phyloP scores from a whole-genome alignment of 1,140 invertebrate species.

The Sitobion miscanthi region DNA sequence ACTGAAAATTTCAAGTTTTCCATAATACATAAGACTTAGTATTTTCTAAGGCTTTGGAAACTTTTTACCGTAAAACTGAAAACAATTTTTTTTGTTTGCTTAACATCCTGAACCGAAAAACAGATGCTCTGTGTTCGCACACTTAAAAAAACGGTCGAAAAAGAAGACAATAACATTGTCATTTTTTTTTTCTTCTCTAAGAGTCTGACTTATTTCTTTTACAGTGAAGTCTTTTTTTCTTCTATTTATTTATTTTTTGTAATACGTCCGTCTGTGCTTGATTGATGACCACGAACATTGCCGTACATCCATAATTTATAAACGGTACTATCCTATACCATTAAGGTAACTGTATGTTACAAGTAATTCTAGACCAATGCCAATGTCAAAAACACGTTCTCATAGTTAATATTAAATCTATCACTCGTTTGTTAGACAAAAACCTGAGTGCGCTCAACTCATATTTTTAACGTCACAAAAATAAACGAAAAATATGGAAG shows the following conservation, averaged over 20 bases:
- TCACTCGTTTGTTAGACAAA: background rate
- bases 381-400: conserved; percentile 18
- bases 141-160: background rate
- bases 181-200: background rate
- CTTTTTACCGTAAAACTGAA: conserved; percentile 3
- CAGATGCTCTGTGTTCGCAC: background rate
- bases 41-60: background rate
- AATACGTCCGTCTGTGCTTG: background rate
- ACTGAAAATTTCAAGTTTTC: background rate
- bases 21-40: background rate
- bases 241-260: conserved; percentile 8
- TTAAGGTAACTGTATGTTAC: conserved; percentile 14
- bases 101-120: background rate
- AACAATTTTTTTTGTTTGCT: background rate
- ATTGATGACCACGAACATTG: conserved; percentile 15
- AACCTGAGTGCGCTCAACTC: background rate
- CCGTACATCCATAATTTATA: conserved; percentile 19
- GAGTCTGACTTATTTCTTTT: conserved; percentile 8
- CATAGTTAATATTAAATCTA: background rate
- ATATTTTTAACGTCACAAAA: background rate
- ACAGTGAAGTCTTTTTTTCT: background rate
- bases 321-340: background rate
- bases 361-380: background rate
- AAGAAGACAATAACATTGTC: conserved; percentile 4
- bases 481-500: background rate